Evolutionary conservation across 2,888 invertebrate genomes (phyloP), one percentile per base, ranked within the genome.

Genomic region (Apamea anceps): DNA sequence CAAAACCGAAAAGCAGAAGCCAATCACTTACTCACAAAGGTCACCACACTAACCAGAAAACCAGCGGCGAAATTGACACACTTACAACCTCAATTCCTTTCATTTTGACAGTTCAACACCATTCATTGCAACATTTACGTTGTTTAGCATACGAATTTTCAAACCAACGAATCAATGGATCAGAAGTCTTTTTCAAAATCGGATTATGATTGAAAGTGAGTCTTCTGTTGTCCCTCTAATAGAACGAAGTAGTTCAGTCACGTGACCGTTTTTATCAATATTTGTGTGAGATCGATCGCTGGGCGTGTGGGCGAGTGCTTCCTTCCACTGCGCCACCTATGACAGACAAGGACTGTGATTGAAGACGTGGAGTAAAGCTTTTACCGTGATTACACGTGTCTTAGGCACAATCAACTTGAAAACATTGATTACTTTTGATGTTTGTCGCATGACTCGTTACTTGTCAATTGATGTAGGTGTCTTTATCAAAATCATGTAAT

Each of bases 251-350:
- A 57, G 57, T 57, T 71, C 0, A 76, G 21, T 67, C 75, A 79
- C 74, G 80, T 86, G 80, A 79, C 76, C 66, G 75, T 79, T 84
- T 80, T 79, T 81, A 81, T 86, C 86, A 86, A 86, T 86, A 84
- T 87, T 86, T 86, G 87, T 82, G 68, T 77, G 68, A 66, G 42
- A 86, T 87, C 86, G 86, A 87, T 84, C 79, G 84, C 45, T 32
- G 74, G 73, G 72, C 42, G 77, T 76, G 80, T 45, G 65, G 48
- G 75, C 28, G 74, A 66, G 25, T 63, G 67, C 25, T 72, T 68
- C 57, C 65, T 48, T 74, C 77, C 18, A 54, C 62, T 54, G 7
- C 72, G 10, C 13, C 42, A 73, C 57, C 21, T 51, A 83, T 60
- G 25, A 42, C 32, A 63, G 60, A 76, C 71, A 62, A 45, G 5